A percentile compares a stretch with the other conserved stretches of the same genome.
phyloP scores from a whole-genome alignment of 2,797 vertebrate species.

The Phrynocephalus forsythii region DNA sequence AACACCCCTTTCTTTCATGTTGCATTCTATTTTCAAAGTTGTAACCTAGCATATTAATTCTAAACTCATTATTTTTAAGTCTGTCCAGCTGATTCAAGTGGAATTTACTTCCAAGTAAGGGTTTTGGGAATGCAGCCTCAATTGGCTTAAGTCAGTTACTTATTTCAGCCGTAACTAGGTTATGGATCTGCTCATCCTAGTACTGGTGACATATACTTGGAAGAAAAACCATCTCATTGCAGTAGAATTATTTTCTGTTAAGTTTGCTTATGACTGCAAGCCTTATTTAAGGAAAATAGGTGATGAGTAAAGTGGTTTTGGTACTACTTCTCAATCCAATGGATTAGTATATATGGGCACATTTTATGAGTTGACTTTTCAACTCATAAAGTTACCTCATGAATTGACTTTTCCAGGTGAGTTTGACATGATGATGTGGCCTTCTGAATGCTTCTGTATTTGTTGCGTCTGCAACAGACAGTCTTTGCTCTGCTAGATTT shows the following conservation, averaged over 20 bases:
- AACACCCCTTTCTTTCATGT: background rate
- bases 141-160: background rate
- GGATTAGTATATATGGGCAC: background rate
- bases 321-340: background rate
- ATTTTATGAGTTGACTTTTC: background rate
- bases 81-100: background rate
- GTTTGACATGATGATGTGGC: background rate
- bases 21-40: background rate
- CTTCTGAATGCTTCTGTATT: background rate
- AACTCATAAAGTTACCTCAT: too few species aligned
- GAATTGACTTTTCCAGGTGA: background rate
- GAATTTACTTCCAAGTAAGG: constrained; percentile 4
- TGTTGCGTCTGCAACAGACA: background rate
- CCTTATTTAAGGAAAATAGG: background rate
- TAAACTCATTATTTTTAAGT: background rate
- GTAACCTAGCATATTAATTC: background rate
- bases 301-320: background rate
- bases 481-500: background rate
- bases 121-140: background rate
- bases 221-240: background rate
- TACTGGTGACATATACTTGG: background rate
- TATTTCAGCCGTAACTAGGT: constrained; percentile 1
- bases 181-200: background rate
- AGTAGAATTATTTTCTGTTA: background rate
- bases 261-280: background rate